Percentiles rank a stretch among this genome's conserved stretches.
These are phyloP conservation scores for Ptiloglossa arizonensis DNA, from an alignment of 1,140 invertebrate genomes.

Conservation along the genomic window DNA sequence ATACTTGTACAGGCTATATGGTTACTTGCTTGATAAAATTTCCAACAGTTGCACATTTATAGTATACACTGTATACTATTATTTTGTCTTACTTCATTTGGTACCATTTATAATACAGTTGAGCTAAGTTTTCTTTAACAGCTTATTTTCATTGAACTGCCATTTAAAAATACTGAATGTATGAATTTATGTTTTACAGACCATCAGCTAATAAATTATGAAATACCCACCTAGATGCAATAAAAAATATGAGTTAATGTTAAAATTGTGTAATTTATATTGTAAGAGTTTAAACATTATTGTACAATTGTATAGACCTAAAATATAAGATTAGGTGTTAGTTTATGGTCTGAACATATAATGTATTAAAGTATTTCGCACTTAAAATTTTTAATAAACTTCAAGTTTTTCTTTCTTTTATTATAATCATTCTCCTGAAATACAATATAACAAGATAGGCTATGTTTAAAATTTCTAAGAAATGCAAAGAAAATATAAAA, in stretches of 20 bases:
- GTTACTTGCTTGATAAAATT: slow-evolving; percentile 50
- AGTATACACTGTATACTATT: slow-evolving; percentile 5
- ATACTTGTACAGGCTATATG: slow-evolving; percentile 36
- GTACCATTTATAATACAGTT: slow-evolving; percentile 28
- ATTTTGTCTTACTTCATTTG: slow-evolving; percentile 42
- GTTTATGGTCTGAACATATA: slow-evolving; percentile 79
- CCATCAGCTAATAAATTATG: slow-evolving; percentile 79
- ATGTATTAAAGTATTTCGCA: slow-evolving; percentile 53
- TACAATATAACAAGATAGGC: background rate
- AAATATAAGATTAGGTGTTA: slow-evolving; percentile 76
- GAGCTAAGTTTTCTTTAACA: slow-evolving; percentile 29
- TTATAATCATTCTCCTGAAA: slow-evolving; percentile 31
- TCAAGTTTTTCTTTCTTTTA: slow-evolving; percentile 45
- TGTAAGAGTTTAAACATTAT: slow-evolving; percentile 63
- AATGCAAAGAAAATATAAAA: background rate
- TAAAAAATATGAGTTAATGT: slow-evolving; percentile 28
- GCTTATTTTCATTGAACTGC: slow-evolving; percentile 57
- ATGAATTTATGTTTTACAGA: slow-evolving; percentile 74
- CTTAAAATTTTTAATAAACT: slow-evolving; percentile 63
- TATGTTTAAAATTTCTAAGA: background rate
- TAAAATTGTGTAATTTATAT: slow-evolving; percentile 41
- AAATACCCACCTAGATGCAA: slow-evolving; percentile 25
- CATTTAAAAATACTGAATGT: slow-evolving; percentile 64
- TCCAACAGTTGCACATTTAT: slow-evolving; percentile 33
- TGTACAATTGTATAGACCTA: slow-evolving; percentile 81